These are phyloP conservation scores for Petrolisthes manimaculis DNA, from an alignment of 2,888 invertebrate genomes.

Conservation along the genomic window DNA sequence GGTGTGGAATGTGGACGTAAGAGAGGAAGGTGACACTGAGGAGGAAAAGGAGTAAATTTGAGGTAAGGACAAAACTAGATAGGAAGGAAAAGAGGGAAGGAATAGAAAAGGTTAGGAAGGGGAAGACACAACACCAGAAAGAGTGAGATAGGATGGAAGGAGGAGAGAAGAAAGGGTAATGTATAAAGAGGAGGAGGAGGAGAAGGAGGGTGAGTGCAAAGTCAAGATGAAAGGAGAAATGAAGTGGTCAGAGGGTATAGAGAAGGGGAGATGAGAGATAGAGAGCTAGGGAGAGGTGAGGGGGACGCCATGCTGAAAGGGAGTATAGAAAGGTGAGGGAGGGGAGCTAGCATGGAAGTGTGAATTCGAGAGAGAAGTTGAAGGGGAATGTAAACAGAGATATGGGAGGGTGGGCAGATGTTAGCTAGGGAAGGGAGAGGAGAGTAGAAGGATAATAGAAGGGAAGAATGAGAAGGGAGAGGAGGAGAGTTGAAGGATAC, in stretches of 20 bases:
- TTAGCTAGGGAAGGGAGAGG: background rate
- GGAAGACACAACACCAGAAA: no score
- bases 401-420: background rate
- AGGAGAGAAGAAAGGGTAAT: background rate
- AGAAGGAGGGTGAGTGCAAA: background rate
- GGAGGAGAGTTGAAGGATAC: background rate
- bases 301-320: background rate
- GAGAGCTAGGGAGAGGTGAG: background rate
- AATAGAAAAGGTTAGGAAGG: background rate
- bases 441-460: background rate
- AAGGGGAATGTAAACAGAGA: background rate
- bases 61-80: background rate
- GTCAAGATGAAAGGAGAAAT: background rate
- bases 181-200: background rate
- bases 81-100: background rate
- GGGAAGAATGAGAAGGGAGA: background rate
- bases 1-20: no score
- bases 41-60: background rate
- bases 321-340: background rate
- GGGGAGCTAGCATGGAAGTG: background rate
- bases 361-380: background rate
- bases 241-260: background rate
- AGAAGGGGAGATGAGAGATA: background rate
- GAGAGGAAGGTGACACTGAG: no score
- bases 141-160: background rate